phyloP scores from a whole-genome alignment of 2,888 invertebrate genomes.

The Drosophila flavopinicola region DNA sequence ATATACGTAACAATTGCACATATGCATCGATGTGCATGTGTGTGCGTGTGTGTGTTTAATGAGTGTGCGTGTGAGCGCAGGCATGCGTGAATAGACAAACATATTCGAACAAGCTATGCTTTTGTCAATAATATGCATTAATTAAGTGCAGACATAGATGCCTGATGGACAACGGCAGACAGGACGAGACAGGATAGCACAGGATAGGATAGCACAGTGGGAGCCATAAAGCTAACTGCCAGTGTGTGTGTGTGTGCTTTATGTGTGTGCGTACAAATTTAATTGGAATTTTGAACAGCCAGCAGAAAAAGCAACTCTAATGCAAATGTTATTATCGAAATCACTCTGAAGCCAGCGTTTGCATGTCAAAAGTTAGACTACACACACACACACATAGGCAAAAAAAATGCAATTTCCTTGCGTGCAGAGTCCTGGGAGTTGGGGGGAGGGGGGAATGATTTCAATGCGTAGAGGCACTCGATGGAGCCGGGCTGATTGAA shows the following conservation, averaged over 20 bases:
- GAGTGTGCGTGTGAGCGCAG: slow-evolving; percentile 32
- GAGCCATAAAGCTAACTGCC: neutral
- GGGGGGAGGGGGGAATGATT: neutral
- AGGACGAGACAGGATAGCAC: slow-evolving; percentile 1
- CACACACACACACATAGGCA: slow-evolving; percentile 7
- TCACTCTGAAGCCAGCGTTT: slow-evolving; percentile 25
- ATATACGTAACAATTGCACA: slow-evolving; percentile 55
- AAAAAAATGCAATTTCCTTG: slow-evolving; percentile 45
- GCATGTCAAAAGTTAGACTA: slow-evolving; percentile 6
- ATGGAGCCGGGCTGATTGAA: slow-evolving; percentile 45
- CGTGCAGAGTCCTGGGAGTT: neutral
- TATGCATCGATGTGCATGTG: slow-evolving; percentile 4
- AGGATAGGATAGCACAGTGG: too few species aligned
- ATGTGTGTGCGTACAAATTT: slow-evolving; percentile 53
- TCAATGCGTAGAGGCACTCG: slow-evolving; percentile 20
- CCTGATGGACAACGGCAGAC: slow-evolving; percentile 26
- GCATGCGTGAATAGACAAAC: slow-evolving; percentile 70
- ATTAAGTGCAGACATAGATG: slow-evolving; percentile 71
- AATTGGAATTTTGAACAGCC: slow-evolving; percentile 60
- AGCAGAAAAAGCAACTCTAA: slow-evolving; percentile 13
- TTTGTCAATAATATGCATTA: slow-evolving; percentile 76
- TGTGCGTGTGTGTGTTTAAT: slow-evolving; percentile 9
- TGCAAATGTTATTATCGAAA: slow-evolving; percentile 61
- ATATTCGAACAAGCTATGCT: slow-evolving; percentile 60
- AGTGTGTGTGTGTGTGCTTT: slow-evolving; percentile 25